phyloP scores from a whole-genome alignment of 2,113 vertebrate genomes.

The Struthio camelus region DNA sequence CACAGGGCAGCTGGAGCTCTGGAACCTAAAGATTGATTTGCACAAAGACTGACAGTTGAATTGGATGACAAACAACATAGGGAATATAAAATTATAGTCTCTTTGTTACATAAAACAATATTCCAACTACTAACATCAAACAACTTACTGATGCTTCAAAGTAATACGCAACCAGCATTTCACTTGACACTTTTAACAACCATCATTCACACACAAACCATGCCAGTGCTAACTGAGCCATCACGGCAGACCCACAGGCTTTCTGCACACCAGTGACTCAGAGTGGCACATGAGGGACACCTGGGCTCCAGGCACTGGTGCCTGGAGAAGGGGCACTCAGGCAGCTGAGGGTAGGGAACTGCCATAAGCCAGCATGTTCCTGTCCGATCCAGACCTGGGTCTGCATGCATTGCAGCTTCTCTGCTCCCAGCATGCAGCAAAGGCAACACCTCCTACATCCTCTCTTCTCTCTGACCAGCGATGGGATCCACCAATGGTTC shows the following conservation, averaged over 20 bases:
- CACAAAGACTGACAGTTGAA: not conserved
- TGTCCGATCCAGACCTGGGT: not conserved
- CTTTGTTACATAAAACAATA: not conserved
- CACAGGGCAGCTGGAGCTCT: not conserved
- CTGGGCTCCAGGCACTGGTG: not conserved
- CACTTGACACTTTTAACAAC: not conserved
- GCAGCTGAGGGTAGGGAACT: not conserved
- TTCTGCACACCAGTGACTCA: not conserved
- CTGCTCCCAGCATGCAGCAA: not conserved
- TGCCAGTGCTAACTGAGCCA: not conserved
- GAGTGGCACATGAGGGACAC: not conserved
- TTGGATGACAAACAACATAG: not conserved
- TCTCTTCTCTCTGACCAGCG: not conserved
- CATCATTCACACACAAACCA: not conserved
- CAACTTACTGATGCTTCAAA: not conserved
- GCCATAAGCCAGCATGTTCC: not conserved
- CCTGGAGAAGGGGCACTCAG: not conserved
- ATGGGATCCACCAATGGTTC: accelerated
- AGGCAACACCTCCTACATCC: not conserved
- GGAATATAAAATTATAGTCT: not conserved
- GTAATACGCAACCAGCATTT: not conserved
- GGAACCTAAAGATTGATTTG: not conserved
- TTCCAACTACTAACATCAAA: not conserved
- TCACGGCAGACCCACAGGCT: not conserved
- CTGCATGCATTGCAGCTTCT: not conserved